These are phyloP conservation scores for Conopomorpha cramerella DNA, from an alignment of 1,140 invertebrate genomes.

Conservation along the genomic window DNA sequence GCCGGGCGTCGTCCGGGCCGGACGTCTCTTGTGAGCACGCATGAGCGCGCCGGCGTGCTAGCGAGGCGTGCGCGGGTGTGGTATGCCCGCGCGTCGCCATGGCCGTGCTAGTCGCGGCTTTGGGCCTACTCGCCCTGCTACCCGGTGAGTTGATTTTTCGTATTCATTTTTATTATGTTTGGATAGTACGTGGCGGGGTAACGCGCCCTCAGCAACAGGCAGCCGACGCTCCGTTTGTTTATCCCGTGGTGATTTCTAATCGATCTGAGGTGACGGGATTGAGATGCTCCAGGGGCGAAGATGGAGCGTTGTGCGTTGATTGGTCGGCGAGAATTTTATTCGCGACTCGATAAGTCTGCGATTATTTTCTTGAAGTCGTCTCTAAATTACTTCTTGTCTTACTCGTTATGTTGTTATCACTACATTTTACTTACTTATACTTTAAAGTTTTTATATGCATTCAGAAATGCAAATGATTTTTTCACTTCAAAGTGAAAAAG, in stretches of 20 bases:
- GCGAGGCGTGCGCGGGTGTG: slow-evolving; percentile 52
- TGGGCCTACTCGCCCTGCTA: slow-evolving; percentile 40
- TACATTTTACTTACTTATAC: too few species aligned
- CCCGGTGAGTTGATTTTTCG: slow-evolving; percentile 48
- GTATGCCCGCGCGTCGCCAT: slow-evolving; percentile 52
- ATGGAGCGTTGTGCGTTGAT: too few species aligned
- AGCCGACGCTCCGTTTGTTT: slow-evolving; percentile 36
- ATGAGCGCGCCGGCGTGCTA: slow-evolving; percentile 51
- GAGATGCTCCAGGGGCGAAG: slow-evolving; percentile 5
- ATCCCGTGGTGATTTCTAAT: slow-evolving; percentile 17
- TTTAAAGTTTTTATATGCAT: too few species aligned
- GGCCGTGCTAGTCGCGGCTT: slow-evolving; percentile 36
- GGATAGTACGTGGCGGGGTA: too few species aligned
- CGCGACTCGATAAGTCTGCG: too few species aligned
- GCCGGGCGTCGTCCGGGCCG: slow-evolving; percentile 42
- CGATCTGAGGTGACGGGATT: slow-evolving; percentile 44
- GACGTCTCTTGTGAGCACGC: slow-evolving; percentile 24
- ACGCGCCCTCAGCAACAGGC: slow-evolving; percentile 33
- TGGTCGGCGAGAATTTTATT: too few species aligned
- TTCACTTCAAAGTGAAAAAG: too few species aligned
- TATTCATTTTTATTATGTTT: too few species aligned
- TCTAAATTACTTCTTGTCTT: too few species aligned
- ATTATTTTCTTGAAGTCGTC: too few species aligned
- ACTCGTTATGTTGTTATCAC: too few species aligned
- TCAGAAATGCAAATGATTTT: too few species aligned